A percentile compares a stretch with the other conserved stretches of the same genome.
phyloP scores from a whole-genome alignment of 2,113 vertebrate species.

The Tragelaphus strepsiceros region DNA sequence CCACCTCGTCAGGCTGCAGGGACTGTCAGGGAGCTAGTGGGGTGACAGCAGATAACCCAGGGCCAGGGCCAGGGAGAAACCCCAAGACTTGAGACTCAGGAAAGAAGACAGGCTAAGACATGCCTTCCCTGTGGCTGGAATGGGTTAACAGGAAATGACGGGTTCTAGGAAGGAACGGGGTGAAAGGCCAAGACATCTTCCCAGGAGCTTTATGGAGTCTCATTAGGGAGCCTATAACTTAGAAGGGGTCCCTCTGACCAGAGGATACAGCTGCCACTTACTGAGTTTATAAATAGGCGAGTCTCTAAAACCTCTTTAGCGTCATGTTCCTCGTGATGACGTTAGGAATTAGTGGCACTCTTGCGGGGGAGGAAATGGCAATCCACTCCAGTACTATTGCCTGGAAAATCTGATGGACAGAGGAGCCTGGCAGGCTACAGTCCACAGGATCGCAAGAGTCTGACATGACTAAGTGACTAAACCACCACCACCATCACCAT shows the following conservation, averaged over 20 bases:
- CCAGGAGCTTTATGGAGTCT: not conserved
- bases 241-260: not conserved
- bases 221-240: not conserved
- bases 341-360: not conserved
- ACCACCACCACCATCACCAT: not conserved
- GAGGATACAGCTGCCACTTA: not conserved
- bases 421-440: not conserved
- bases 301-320: constrained; percentile 22
- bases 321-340: not conserved
- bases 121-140: not conserved
- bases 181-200: not conserved
- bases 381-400: not conserved
- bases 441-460: not conserved
- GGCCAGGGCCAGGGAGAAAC: not conserved
- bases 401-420: not conserved
- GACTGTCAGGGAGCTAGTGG: not conserved
- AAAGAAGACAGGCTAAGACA: not conserved
- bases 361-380: not conserved
- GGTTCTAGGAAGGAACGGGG: not conserved
- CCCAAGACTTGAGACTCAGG: not conserved
- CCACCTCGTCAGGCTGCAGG: too few species aligned
- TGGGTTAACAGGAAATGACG: not conserved
- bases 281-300: not conserved
- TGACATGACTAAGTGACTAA: not conserved
- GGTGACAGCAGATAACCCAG: not conserved